A percentile compares a stretch with the other conserved stretches of the same genome.
These are phyloP conservation scores for Cyrtodaria siliqua DNA, from an alignment of 2,888 invertebrate genomes.

Conservation along the genomic window DNA sequence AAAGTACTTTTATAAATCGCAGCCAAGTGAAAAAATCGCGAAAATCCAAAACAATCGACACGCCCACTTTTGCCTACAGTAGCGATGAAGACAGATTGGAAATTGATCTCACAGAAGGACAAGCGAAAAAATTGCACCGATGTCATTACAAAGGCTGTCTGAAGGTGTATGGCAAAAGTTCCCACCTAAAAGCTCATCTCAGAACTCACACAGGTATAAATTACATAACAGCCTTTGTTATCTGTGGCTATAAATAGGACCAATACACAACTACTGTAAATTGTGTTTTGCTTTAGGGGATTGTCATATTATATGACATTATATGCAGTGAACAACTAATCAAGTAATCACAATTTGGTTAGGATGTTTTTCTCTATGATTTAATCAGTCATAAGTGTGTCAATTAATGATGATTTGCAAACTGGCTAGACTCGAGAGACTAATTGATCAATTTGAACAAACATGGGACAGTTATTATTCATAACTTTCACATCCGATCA, in stretches of 20 bases:
- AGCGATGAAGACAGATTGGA: slow-evolving; percentile 44
- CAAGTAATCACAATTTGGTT: no score
- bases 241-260: neutral
- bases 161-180: slow-evolving; percentile 90
- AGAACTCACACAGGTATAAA: slow-evolving; percentile 89
- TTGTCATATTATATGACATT: no score
- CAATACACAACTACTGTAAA: no score
- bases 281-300: no score
- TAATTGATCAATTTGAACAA: no score
- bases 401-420: no score
- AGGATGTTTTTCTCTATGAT: no score
- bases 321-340: no score
- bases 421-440: no score
- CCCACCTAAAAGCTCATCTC: slow-evolving; percentile 89
- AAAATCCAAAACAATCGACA: slow-evolving; percentile 57
- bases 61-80: slow-evolving; percentile 66
- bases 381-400: no score
- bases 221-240: neutral
- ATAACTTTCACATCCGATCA: no score
- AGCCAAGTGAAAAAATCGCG: slow-evolving; percentile 29
- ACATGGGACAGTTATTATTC: no score
- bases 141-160: slow-evolving; percentile 89
- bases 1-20: neutral
- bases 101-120: slow-evolving; percentile 9
- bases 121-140: slow-evolving; percentile 88